Evolutionary conservation across 53 echinoderm and acorn worm species (phyloP), one percentile per base, ranked within the genome.

Genomic region (Holothuria scabra): DNA sequence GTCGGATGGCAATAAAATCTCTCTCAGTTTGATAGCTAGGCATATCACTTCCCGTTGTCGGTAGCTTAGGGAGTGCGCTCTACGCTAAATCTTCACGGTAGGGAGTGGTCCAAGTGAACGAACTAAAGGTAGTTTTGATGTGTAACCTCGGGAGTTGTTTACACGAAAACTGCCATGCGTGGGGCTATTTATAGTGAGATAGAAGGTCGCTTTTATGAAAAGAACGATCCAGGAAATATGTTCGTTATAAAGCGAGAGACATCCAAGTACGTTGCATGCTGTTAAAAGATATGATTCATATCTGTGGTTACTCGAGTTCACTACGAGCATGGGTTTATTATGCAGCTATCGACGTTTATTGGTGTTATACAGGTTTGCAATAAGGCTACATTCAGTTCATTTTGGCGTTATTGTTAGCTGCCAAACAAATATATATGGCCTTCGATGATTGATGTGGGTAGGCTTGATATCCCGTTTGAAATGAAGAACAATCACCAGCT

Each of bases 11-110:
- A 79, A 79, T 79, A 79, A 79, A 79, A 79, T 79, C 52, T 33
- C 79, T 79, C 59, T 79, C 79, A n/a, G 32, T 79, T 59, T 79
- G 79, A 56, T 79, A 79, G 32, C 79, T 79, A 29, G 59, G 49
- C 33, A 55, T 79, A 79, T 79, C 79, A 79, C 34, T 79, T 79
- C 79, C 79, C 59, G 59, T 79, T 79, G 72, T 72, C 22, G 72
- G 72, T 21, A 72, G 72, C 72, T 48, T 23, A 72, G 72, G 72
- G 72, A 72, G 72, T 44, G 72, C 49, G 22, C 72, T 25, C 72
- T 48, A 72, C 46, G 72, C 23, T 72, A 72, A 14, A 72, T 79
- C 24, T 34, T 49, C 59, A 32, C 55, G 57, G 57, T 79, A 57
- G 57, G 79, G 59, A 56, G 79, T 52, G 52, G 52, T 56, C 35